A percentile compares a stretch with the other conserved stretches of the same genome.
These are phyloP conservation scores for Anhinga rufa DNA, from an alignment of 2,113 vertebrate species.

Conservation along the genomic window DNA sequence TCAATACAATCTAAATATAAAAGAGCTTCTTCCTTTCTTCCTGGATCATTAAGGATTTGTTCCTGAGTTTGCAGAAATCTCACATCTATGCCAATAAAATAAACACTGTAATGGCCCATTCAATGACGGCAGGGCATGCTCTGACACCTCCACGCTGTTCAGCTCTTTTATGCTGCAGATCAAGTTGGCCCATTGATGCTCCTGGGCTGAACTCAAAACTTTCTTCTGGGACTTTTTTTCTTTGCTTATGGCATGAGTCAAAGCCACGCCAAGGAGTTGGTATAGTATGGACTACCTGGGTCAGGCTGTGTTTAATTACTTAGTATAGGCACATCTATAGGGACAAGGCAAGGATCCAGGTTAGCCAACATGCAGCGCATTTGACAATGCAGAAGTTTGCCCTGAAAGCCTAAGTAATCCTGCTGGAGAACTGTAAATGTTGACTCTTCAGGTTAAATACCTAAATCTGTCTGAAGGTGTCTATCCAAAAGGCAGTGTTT, in stretches of 20 bases:
- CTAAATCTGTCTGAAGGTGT: not conserved
- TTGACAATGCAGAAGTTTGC: not conserved
- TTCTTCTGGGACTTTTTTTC: not conserved
- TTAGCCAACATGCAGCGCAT: not conserved
- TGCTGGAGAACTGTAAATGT: constrained; percentile 6
- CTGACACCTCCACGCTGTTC: not conserved
- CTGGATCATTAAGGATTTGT: not conserved
- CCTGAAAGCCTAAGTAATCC: not conserved
- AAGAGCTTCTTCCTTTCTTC: not conserved
- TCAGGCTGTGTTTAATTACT: not conserved
- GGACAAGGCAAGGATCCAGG: not conserved
- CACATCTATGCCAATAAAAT: not conserved
- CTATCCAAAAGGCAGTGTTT: not conserved
- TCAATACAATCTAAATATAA: not conserved
- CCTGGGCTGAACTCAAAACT: not conserved
- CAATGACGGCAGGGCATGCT: not conserved
- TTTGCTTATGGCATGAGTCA: not conserved
- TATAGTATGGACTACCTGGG: not conserved
- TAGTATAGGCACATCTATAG: not conserved
- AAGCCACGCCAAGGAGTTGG: not conserved
- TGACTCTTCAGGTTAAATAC: constrained; percentile 9
- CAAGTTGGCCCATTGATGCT: not conserved
- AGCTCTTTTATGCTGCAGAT: not conserved
- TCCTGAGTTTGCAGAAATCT: not conserved
- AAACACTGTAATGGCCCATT: not conserved